phyloP scores from a whole-genome alignment of 2,797 vertebrate genomes.

The Calcarius lapponicus region DNA sequence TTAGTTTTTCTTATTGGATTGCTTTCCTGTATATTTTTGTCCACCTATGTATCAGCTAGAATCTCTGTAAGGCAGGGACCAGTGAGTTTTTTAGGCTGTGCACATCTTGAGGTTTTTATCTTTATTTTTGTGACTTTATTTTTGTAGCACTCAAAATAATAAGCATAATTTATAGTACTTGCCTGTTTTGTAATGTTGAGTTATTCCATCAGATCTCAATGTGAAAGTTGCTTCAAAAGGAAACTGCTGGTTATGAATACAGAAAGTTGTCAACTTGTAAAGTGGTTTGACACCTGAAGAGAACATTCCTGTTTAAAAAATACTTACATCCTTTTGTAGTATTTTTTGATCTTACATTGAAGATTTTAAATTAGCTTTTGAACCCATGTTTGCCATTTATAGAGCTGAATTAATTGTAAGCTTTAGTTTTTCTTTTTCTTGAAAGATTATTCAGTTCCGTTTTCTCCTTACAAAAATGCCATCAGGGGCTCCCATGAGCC shows the following conservation, averaged over 20 bases:
- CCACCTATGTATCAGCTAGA: not conserved
- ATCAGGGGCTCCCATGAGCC: not conserved
- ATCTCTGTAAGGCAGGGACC: not conserved
- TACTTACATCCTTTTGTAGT: slow-evolving; percentile 17
- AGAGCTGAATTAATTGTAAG: slow-evolving; percentile 10
- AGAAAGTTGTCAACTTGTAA: not conserved
- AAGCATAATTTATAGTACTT: not conserved
- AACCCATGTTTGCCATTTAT: not conserved
- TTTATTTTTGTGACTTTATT: not conserved
- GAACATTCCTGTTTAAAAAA: not conserved
- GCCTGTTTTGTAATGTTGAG: not conserved
- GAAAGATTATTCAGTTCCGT: not conserved
- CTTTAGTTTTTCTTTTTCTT: not conserved
- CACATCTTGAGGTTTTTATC: not conserved
- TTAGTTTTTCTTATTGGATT: not conserved
- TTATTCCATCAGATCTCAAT: not conserved
- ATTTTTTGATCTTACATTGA: slow-evolving; percentile 23
- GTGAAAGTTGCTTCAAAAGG: slow-evolving; percentile 30
- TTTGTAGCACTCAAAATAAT: slow-evolving; percentile 10
- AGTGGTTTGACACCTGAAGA: slow-evolving; percentile 11
- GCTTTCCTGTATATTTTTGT: not conserved
- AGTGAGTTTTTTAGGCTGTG: not conserved
- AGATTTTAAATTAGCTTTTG: slow-evolving; percentile 35
- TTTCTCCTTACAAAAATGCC: not conserved
- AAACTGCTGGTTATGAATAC: not conserved